Percentiles rank a stretch among this genome's conserved stretches.
phyloP scores from a whole-genome alignment of 2,797 vertebrate species.

The Tapirus indicus region DNA sequence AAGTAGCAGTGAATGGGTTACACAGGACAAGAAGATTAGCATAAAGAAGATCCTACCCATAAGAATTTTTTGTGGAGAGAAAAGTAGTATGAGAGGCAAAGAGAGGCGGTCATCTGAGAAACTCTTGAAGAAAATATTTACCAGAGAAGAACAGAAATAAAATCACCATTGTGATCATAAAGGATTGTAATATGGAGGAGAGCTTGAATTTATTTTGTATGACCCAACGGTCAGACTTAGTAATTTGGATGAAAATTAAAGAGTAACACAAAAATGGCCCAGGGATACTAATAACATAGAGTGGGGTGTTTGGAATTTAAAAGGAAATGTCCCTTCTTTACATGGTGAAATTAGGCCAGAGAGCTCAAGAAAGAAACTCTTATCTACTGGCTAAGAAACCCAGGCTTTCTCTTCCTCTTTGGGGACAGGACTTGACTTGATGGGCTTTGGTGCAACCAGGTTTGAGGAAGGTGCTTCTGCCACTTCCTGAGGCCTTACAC shows the following conservation, averaged over 20 bases:
- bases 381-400: slow-evolving; percentile 38
- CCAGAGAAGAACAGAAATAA: slow-evolving; percentile 35
- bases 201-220: slow-evolving; percentile 7
- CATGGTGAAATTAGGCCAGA: slow-evolving; percentile 26
- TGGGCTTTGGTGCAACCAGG: slow-evolving; percentile 66
- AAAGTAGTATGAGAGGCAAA: not conserved
- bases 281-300: slow-evolving; percentile 9
- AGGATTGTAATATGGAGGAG: not conserved
- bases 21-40: not conserved
- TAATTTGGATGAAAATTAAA: not conserved
- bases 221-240: not conserved
- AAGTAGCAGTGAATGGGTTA: not conserved
- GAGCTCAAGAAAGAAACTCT: slow-evolving; percentile 39
- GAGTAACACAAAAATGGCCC: not conserved
- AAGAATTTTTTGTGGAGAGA: slow-evolving; percentile 18
- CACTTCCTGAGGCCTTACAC: slow-evolving; percentile 76
- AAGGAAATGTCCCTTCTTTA: slow-evolving; percentile 22
- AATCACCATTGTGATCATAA: not conserved
- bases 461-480: slow-evolving; percentile 77
- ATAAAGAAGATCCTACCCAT: not conserved
- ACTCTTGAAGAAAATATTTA: not conserved
- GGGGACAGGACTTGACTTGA: slow-evolving; percentile 62
- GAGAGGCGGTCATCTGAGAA: slow-evolving; percentile 21
- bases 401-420: slow-evolving; percentile 77
- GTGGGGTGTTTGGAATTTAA: not conserved